Base-by-base conservation (phyloP, 2,888 invertebrate species). In the Frankliniella fusca region DNA sequence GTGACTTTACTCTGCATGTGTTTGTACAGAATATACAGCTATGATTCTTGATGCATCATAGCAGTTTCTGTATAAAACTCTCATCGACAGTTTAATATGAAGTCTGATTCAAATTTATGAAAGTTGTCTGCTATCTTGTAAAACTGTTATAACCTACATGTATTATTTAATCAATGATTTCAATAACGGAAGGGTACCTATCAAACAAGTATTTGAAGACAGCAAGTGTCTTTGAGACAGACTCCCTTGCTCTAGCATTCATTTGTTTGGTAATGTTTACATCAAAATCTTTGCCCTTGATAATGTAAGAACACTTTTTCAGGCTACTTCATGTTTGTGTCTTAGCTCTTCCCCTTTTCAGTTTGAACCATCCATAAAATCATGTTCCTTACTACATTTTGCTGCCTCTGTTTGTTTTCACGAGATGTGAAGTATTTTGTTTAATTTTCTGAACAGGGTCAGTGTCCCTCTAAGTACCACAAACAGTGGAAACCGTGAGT, bases 401-500 rank as follows among this genome's bases (percentile, higher is more conserved):
- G 27, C 12, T 76, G 70, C 23, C 23, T 27, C 27, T 27, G 70
- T 11, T 23, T 70, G 27, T 76, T 76, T 76, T 38, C 38, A 38
- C 38, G 5, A 38, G 38, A 61, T 18, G 54, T 15, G 18, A 61
- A 61, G n/a, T 61, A 18, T 61, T 61, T 38, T 38, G 38, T 38
- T 38, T 38, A 38, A 38, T 38, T 38, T 38, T 38, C 38, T 5
- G n/a, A 3, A 8, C 70, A 76, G 70, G 70, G 27, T 76, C 27
- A 76, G 27, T 27, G 27, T 27, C 27, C 70, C 70, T 27, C 23
- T 23, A 27, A 27, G 27, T 23, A 10, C 70, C 8, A 27, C 23
- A 76, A n/a, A 76, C 27, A 76, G 12, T 12, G 27, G 70, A 1
- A 76, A 27, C 27, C 70, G 65, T 70, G 83, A 81, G 79, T 83